These are phyloP conservation scores for Acanthosepion pharaonis DNA, from an alignment of 2,888 invertebrate species.

Conservation along the genomic window DNA sequence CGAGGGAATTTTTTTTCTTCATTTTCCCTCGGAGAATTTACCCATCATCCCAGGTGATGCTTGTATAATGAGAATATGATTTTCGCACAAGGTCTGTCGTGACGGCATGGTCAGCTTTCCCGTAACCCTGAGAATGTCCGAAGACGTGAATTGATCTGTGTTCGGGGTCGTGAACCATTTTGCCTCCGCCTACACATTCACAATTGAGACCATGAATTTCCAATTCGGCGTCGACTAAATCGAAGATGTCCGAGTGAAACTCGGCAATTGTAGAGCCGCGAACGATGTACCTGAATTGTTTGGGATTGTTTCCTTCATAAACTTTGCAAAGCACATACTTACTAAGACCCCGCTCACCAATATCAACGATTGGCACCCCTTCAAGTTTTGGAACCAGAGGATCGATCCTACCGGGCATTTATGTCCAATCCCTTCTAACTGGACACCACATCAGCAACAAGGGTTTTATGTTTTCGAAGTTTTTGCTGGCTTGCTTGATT, in stretches of 20 bases:
- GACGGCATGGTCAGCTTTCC: conserved; percentile 89
- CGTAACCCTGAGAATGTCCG: conserved; percentile 93
- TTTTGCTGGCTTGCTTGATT: too few species aligned
- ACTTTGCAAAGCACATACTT: conserved; percentile 92
- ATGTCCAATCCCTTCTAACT: not conserved
- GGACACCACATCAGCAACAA: not conserved
- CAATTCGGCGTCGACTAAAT: conserved; percentile 74
- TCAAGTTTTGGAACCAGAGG: conserved; percentile 60
- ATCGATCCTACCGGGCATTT: conserved; percentile 59
- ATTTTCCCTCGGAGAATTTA: not conserved
- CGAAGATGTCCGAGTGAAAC: conserved; percentile 90
- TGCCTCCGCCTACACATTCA: conserved; percentile 93
- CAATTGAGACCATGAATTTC: conserved; percentile 78
- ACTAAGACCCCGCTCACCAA: conserved; percentile 79
- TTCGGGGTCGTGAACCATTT: conserved; percentile 87
- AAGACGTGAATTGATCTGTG: conserved; percentile 88
- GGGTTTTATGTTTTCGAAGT: too few species aligned
- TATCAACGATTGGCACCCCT: conserved; percentile 73
- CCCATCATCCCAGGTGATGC: conserved; percentile 81
- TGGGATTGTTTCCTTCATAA: conserved; percentile 71
- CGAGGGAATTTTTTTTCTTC: not conserved
- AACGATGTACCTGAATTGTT: conserved; percentile 79
- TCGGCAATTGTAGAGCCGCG: conserved; percentile 84
- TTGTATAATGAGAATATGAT: conserved; percentile 82
- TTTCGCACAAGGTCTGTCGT: conserved; percentile 84